Evolutionary conservation across 2,797 vertebrate genomes (phyloP).

Genomic region (Anguilla megastoma): DNA sequence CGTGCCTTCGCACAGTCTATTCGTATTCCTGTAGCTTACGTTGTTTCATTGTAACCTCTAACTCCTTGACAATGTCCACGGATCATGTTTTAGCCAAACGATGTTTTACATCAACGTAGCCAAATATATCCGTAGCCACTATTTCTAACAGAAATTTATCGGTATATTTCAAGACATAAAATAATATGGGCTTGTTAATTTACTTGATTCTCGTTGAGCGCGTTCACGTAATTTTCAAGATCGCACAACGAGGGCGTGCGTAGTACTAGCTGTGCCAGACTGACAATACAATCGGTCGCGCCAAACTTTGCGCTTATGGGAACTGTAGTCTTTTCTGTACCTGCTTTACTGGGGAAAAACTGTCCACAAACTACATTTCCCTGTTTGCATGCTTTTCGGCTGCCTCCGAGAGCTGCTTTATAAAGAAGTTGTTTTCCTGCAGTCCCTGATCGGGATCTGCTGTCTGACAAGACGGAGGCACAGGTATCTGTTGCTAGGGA

Average conservation of each 20-base stretch:
- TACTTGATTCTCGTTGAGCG: neutral
- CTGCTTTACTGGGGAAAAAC: neutral
- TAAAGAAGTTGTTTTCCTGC: slow-evolving; percentile 58
- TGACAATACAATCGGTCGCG: neutral
- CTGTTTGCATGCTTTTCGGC: neutral
- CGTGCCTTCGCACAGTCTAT: neutral
- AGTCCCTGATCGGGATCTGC: slow-evolving; percentile 49
- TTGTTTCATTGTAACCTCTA: neutral
- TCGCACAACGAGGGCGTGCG: neutral
- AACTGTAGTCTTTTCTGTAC: slow-evolving; percentile 42
- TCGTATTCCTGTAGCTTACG: neutral
- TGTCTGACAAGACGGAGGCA: slow-evolving; percentile 32
- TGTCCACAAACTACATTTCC: slow-evolving; percentile 54
- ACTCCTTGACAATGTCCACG: neutral
- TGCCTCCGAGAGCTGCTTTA: slow-evolving; percentile 53
- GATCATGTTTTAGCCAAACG: neutral
- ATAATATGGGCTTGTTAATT: neutral
- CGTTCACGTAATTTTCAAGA: slow-evolving; percentile 21
- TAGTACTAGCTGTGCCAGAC: neutral
- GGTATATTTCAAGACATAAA: neutral
- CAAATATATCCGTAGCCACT: neutral
- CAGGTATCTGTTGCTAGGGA: slow-evolving; percentile 49
- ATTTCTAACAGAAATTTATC: neutral
- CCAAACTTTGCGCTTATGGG: slow-evolving; percentile 25
- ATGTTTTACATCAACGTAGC: neutral